phyloP scores from a whole-genome alignment of 2,797 vertebrate genomes.

The Benthosema pterotum region DNA sequence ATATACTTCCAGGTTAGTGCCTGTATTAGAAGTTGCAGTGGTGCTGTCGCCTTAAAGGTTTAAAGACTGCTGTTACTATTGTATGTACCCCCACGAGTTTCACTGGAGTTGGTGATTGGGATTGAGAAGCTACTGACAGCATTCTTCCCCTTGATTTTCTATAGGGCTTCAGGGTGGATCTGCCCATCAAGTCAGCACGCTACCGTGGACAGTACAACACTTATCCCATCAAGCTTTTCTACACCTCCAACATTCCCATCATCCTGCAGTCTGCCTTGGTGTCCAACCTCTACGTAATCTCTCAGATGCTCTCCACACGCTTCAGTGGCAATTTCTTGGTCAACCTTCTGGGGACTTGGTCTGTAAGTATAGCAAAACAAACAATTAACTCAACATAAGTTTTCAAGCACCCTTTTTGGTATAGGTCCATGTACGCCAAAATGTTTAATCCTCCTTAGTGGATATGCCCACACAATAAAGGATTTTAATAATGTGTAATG shows the following conservation, averaged over 20 bases:
- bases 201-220: constrained; percentile 99
- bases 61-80: too few relatives aligned
- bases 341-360: constrained; percentile 98
- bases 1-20: constrained; percentile 96
- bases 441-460: background rate
- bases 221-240: constrained; percentile 98
- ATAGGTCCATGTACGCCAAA: background rate
- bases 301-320: constrained; percentile 97
- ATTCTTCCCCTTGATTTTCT: constrained; percentile 9
- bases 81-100: too few relatives aligned
- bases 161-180: constrained; percentile 97
- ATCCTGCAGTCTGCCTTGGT: constrained; percentile 97
- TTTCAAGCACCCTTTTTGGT: background rate
- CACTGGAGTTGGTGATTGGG: too few relatives aligned
- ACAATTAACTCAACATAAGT: background rate
- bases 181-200: constrained; percentile 97
- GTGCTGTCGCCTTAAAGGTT: too few relatives aligned
- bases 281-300: constrained; percentile 97
- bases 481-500: too few relatives aligned
- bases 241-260: constrained; percentile 99
- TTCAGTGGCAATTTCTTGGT: constrained; percentile 97
- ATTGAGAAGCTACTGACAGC: too few relatives aligned
- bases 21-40: background rate
- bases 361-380: constrained; percentile 84
- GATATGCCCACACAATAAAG: too few relatives aligned